Evolutionary conservation across 2,888 invertebrate genomes (phyloP).

Genomic region (Timema podura): DNA sequence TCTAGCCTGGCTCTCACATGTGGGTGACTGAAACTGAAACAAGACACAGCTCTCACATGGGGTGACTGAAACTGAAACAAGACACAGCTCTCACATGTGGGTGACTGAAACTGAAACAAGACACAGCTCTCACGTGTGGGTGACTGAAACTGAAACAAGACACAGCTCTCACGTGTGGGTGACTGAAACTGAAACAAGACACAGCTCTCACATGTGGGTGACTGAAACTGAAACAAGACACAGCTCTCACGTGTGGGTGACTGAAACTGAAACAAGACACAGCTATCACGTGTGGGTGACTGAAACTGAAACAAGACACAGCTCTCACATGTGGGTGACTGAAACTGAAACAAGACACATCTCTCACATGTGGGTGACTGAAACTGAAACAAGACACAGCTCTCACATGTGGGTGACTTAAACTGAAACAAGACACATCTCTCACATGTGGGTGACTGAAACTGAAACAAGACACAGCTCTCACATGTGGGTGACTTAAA

Average conservation of each 20-base stretch:
- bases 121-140: slow-evolving; percentile 54
- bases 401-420: slow-evolving; percentile 59
- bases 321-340: not conserved
- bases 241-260: not conserved
- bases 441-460: not conserved
- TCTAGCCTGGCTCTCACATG: slow-evolving; percentile 61
- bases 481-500: no score
- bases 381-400: slow-evolving; percentile 37
- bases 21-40: slow-evolving; percentile 58
- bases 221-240: no score
- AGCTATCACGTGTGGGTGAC: slow-evolving; percentile 59
- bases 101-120: no score
- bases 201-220: no score
- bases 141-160: slow-evolving; percentile 55
- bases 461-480: not conserved
- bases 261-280: not conserved
- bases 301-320: slow-evolving; percentile 49
- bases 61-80: not conserved
- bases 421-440: slow-evolving; percentile 46
- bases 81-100: no score
- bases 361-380: no score
- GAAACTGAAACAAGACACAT: not conserved
- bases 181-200: not conserved
- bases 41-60: slow-evolving; percentile 5
- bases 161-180: not conserved